Conservation (phyloP, 2,888 invertebrate species). For the Sesia apiformis region DNA sequence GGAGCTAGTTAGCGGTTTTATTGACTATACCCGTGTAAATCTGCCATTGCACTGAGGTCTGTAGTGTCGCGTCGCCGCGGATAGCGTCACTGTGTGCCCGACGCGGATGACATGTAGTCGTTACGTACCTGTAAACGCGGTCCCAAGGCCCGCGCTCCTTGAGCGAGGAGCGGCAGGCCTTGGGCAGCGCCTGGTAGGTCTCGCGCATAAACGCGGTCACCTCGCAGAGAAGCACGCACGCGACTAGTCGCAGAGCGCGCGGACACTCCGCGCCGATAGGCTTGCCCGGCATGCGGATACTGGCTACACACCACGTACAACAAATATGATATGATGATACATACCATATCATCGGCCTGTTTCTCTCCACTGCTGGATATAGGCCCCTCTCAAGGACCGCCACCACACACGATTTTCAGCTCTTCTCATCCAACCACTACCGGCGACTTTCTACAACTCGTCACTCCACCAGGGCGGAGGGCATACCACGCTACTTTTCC, state of each 20-base stretch:
- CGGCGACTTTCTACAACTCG: no score
- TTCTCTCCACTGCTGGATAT: no score
- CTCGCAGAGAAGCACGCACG: constrained; percentile 95
- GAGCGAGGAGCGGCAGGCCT: constrained; percentile 79
- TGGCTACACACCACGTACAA: constrained; percentile 55
- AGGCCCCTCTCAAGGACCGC: no score
- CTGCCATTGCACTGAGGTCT: no score
- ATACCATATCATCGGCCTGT: not conserved
- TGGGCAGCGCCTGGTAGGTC: constrained; percentile 91
- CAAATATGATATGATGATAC: constrained; percentile 1
- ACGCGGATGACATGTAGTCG: no score
- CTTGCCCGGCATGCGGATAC: constrained; percentile 75
- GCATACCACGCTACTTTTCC: no score
- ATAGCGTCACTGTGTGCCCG: no score
- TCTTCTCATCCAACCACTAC: no score
- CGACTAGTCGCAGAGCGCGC: constrained; percentile 90
- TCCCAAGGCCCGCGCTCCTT: constrained; percentile 91
- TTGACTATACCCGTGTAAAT: no score
- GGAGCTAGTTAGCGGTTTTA: no score
- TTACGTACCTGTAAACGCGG: constrained; percentile 79
- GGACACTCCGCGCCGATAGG: constrained; percentile 88
- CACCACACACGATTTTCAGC: no score
- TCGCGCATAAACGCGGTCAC: constrained; percentile 97
- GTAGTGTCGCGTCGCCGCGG: no score
- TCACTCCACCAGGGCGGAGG: not conserved